Base-by-base conservation (phyloP, 2,797 vertebrate species). In the Huso huso region DNA sequence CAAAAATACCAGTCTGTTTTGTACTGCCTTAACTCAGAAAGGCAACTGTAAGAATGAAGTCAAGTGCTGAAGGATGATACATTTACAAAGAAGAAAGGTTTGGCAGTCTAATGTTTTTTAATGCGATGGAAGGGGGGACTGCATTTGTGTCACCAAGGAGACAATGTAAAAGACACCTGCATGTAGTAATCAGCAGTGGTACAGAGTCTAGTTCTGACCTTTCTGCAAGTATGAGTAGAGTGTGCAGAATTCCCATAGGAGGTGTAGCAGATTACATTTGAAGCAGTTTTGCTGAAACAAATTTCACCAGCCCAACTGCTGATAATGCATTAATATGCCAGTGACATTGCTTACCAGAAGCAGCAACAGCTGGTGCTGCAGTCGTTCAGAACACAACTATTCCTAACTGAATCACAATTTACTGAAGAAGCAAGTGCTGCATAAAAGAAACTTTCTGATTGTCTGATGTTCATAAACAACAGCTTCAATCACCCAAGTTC, bases 291-390 rank as follows among this genome's bases (percentile, higher is more conserved):
- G 64, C 53, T 55, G 23, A 57, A 57, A 37, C 49, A 55, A 66
- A 23, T 37, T 66, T 18, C 15, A 18, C 9, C 48, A 55, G 7
- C 64, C 51, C 64, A 66, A 23, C n/a, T 63, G 53, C 60, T 61
- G 72, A 62, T 65, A 60, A 70, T 8, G 63, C 62, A 75, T 66
- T 70, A 52, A 18, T 66, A 59, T 68, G 10, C 52, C 72, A 51
- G 37, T 62, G n/a, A 66, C 48, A 71, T 48, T 65, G 5, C 6
- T 71, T 67, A 67, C 13, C 49, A 72, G 49, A 72, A 74, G 51
- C 51, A 69, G 12, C 3, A 74, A 65, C 72, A 69, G 57, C 48
- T 73, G 67, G 11, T 71, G 59, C 4, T 65, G 49, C 37, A 69
- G 37, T 49, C 64, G 7, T 0, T 69, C 50, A 67, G 51, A 70